Base-by-base conservation (phyloP, 2,113 vertebrate genomes). In the Herpetotheres cachinnans region DNA sequence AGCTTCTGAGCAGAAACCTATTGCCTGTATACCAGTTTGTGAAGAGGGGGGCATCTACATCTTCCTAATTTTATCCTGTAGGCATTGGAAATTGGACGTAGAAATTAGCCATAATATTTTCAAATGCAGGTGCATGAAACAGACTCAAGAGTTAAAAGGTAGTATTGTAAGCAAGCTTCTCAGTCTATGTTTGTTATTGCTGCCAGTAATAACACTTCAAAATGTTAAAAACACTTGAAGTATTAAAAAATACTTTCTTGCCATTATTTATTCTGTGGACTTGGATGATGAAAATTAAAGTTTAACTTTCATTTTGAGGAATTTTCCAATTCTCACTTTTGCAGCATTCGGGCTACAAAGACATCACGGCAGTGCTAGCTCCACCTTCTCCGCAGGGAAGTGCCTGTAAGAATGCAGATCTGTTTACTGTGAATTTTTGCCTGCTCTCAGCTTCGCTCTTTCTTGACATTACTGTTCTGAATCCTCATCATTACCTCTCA, bases 301-400 rank as follows among this genome's bases (percentile, higher is more conserved):
- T 44, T 78, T 42, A 29, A 10, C 63, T 65, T 81, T 22, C 44
- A 36, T 13, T 65, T 42, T 13, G 15, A 40, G 58, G 85, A n/a
- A 24, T 63, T 66, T 52, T 25, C 47, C 59, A 9, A 4, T 38
- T 40, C 34, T 46, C 25, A 11, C 26, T 10, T 26, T 36, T 3
- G 7, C 44, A 4, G 22, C 10, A 59, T 42, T 30, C 21, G 59
- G 42, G 66, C 61, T 24, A 6, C 0, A 3, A 58, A 34, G 50
- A 12, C 24, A 36, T 47, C 42, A 17, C 4, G 0, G 1, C 15
- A 7, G 4, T 1, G 40, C 32, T 3, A 16, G 46, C 40, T 24
- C 69, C 24, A 12, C 67, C 66, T 27, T 50, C 47, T 27, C 44
- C 36, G 11, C 20, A 3, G 65, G 62, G 55, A 66, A 29, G 19